Base-by-base conservation (phyloP, 2,113 vertebrate genomes). In the Manacus vitellinus region DNA sequence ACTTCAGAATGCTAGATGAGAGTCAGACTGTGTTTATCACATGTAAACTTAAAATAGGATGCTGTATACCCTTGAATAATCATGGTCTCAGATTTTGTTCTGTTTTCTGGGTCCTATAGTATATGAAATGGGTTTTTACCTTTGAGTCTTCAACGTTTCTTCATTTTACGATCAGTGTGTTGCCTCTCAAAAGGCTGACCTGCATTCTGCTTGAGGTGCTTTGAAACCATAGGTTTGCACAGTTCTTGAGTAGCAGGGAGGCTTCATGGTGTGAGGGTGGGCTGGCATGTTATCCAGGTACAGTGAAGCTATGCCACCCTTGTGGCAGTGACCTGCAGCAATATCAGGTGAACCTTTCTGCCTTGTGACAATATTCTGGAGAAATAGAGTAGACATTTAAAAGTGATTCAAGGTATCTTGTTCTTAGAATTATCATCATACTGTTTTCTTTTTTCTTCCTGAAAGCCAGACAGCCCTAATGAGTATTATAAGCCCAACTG, bases 1-100 rank as follows among this genome's bases (percentile, higher is more conserved):
- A 58, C 9, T 51, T 51, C 8, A 27, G 19, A 75, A 21, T 18
- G 5, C 9, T 54, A 33, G 13, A 24, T 23, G 15, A 43, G 41
- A 62, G 10, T 65, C 61, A 37, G 37, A 30, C 71, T 47, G 23
- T 65, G 43, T 80, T 74, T 16, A 19, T 47, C 0, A 0, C 56
- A 4, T 22, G 3, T 51, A 30, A 71, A 62, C 11, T 67, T 63
- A 7, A 70, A 93, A 33, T 23, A 31, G 8, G 20, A 19, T 37
- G 12, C 14, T 23, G 4, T 61, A 6, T 37, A 37, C 11, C 10
- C 5, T 17, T 24, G 10, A 51, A 30, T 43, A 72, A 15, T 47
- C 3, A 11, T 5, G 9, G 14, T 24, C 51, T 78, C 46, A 55
- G 23, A 54, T 72, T 73, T 70, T 49, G 7, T 30, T 83, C 10